Evolutionary conservation across 1,140 invertebrate species (phyloP), one percentile per base, ranked within the genome.

Genomic region (Limonius californicus): DNA sequence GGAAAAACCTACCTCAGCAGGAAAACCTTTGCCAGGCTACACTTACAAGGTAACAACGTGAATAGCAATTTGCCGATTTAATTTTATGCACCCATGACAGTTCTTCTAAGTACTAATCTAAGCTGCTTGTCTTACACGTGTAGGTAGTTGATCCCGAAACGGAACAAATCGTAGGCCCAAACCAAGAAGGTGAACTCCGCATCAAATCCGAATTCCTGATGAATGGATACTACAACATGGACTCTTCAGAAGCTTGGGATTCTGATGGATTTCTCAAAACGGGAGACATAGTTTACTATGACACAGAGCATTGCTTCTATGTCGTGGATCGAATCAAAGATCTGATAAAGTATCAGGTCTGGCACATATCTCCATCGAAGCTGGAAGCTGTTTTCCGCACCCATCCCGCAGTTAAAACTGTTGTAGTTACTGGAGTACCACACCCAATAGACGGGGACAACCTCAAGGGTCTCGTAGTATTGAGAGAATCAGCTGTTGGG

Each of bases 271-370:
- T 78, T 68, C 77, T 87, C 14, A 80, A 82, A 66, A 87, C 87
- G 58, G 87, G 87, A 30, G 87, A 89, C 68, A 79, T 89, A 27
- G 84, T 81, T 0, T 87, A 84, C 61, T 80, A 84, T 56, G 85
- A 88, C 62, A 76, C 84, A 56, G 78, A 85, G 9, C 81, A 80
- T 0, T 82, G 79, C 45, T 80, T 89, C 32, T 86, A 77, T 59
- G 80, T 89, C 43, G 79, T 85, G 8, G 87, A 87, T 61, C 76
- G 89, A 45, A 72, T 87, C 21, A 90, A 89, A 65, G 87, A 89
- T 67, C 77, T 90, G 14, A 87, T 90, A 54, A 90, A 90, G 12
- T 15, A 15, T 18, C n/a, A 45, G n/a, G n/a, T 6, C n/a, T 45
- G 3, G n/a, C 42, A 45, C n/a, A 45, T 45, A 4, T 14, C 42